phyloP scores from a whole-genome alignment of 2,888 invertebrate genomes.

The Ectobius pallidus region DNA sequence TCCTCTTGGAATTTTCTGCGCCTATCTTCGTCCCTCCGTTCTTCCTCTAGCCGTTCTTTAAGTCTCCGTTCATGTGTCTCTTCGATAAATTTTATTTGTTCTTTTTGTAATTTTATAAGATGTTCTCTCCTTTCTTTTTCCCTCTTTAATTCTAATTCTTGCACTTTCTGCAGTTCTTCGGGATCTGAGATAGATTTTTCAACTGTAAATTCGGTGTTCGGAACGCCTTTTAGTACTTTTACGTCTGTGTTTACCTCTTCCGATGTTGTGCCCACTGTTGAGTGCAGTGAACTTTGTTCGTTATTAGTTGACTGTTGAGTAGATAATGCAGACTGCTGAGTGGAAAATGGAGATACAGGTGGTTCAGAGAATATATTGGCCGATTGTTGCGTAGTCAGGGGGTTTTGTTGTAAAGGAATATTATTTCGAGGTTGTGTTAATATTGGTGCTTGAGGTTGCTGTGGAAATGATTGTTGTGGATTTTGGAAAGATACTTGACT shows the following conservation, averaged over 20 bases:
- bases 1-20: not conserved
- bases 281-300: not conserved
- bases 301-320: not conserved
- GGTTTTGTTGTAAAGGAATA: too few species aligned
- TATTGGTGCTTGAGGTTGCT: not conserved
- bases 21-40: conserved; percentile 9
- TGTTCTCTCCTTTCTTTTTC: conserved; percentile 4
- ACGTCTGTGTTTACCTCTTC: not conserved
- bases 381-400: not conserved
- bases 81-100: not conserved
- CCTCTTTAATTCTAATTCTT: conserved; percentile 3
- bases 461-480: not conserved
- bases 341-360: not conserved
- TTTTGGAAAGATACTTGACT: not conserved
- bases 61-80: not conserved
- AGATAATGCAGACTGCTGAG: not conserved
- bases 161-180: conserved; percentile 11
- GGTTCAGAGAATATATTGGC: not conserved
- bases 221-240: not conserved
- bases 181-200: conserved; percentile 16
- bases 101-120: not conserved
- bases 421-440: not conserved
- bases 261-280: not conserved
- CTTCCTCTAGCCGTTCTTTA: not conserved
- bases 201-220: conserved; percentile 8